These are phyloP conservation scores for Microhierax caerulescens DNA, from an alignment of 2,797 vertebrate species.

Conservation along the genomic window DNA sequence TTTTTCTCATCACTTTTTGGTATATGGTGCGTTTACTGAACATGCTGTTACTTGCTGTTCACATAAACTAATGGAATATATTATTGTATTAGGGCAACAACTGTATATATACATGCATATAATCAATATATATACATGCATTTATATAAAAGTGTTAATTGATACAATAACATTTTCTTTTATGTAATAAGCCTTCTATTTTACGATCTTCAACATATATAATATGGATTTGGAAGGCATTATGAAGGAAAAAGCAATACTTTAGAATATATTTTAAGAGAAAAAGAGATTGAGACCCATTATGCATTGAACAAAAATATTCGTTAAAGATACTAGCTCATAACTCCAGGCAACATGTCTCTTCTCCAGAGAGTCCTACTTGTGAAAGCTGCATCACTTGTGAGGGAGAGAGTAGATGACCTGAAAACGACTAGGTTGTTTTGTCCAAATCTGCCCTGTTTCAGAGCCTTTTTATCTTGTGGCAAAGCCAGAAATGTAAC, in stretches of 20 bases:
- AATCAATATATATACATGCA: background rate
- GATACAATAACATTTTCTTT: background rate
- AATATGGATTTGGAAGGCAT: background rate
- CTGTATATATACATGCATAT: background rate
- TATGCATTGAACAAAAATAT: background rate
- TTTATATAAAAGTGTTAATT: background rate
- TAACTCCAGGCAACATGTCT: background rate
- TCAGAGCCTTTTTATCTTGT: background rate
- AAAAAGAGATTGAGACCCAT: background rate
- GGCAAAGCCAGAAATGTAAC: background rate
- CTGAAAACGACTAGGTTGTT: background rate
- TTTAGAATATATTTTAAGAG: background rate
- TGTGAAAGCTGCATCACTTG: background rate
- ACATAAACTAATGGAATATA: background rate
- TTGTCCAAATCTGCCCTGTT: background rate
- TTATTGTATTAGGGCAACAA: background rate
- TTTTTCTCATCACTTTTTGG: background rate
- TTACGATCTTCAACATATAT: background rate
- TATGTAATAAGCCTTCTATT: background rate
- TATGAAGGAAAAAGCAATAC: background rate
- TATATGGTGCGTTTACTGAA: background rate
- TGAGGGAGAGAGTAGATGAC: background rate
- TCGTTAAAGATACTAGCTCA: background rate
- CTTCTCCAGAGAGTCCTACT: background rate
- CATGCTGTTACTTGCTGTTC: background rate